Evolutionary conservation across 2,113 vertebrate genomes (phyloP).

Genomic region (Nothocercus nigrocapillus): DNA sequence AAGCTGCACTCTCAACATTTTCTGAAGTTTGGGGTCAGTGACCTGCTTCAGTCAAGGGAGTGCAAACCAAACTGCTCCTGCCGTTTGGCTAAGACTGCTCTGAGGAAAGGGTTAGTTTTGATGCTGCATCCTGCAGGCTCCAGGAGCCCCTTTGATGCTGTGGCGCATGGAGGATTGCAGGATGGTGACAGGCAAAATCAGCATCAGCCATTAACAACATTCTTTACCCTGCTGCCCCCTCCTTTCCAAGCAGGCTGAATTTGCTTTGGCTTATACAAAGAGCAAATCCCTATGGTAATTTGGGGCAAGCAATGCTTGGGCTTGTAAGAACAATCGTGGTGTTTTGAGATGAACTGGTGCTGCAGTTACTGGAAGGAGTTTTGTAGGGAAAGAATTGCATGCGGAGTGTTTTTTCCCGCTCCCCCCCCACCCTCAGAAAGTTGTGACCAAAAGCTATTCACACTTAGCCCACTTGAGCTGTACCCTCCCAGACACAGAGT

Average conservation of each 20-base stretch:
- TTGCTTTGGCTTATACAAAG: background rate
- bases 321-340: fast-evolving
- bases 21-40: background rate
- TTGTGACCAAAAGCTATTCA: background rate
- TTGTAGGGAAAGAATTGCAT: background rate
- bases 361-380: background rate
- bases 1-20: background rate
- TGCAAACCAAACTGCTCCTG: background rate
- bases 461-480: background rate
- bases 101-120: background rate
- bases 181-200: background rate
- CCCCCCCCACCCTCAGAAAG: background rate
- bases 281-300: background rate
- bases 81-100: background rate
- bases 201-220: fast-evolving
- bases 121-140: background rate
- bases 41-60: background rate
- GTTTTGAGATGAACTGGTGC: background rate
- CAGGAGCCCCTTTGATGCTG: fast-evolving
- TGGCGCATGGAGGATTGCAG: fast-evolving
- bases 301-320: background rate
- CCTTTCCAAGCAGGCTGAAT: background rate
- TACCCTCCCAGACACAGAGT: background rate
- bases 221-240: background rate
- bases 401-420: no score